A percentile compares a stretch with the other conserved stretches of the same genome.
phyloP scores from a whole-genome alignment of 2,113 vertebrate genomes.

The Chroicocephalus ridibundus region DNA sequence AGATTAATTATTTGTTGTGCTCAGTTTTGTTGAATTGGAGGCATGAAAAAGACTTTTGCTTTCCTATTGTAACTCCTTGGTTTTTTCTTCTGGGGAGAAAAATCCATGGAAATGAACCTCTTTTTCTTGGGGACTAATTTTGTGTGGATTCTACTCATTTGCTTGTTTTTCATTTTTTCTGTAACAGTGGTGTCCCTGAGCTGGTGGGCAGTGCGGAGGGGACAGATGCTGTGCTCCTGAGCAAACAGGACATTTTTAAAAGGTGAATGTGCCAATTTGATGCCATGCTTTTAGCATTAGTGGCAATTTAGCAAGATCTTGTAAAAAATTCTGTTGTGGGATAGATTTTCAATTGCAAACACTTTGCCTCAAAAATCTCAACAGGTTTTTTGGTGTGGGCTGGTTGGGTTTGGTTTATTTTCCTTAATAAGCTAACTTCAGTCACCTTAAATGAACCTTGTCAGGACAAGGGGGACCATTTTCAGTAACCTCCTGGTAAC shows the following conservation, averaged over 20 bases:
- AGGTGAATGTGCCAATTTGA: neutral
- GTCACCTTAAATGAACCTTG: neutral
- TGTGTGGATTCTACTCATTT: neutral
- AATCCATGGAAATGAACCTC: neutral
- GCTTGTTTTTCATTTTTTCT: neutral
- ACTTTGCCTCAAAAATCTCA: neutral
- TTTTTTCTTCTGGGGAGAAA: neutral
- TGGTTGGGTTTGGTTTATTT: neutral
- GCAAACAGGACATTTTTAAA: neutral
- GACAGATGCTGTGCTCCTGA: rapidly evolving
- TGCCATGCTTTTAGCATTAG: neutral
- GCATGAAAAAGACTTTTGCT: neutral
- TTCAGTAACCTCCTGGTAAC: neutral
- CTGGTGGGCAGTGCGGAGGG: neutral
- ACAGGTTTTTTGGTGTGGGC: neutral
- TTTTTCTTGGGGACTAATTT: neutral
- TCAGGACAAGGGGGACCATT: neutral
- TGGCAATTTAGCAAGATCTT: neutral
- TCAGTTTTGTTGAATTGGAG: neutral
- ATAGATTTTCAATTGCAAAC: neutral
- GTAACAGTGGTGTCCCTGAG: neutral
- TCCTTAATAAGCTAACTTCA: neutral
- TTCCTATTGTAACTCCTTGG: neutral
- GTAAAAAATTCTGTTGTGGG: neutral
- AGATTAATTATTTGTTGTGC: neutral